Evolutionary conservation across 2,797 vertebrate species (phyloP).

Genomic region (Eptatretus atami): DNA sequence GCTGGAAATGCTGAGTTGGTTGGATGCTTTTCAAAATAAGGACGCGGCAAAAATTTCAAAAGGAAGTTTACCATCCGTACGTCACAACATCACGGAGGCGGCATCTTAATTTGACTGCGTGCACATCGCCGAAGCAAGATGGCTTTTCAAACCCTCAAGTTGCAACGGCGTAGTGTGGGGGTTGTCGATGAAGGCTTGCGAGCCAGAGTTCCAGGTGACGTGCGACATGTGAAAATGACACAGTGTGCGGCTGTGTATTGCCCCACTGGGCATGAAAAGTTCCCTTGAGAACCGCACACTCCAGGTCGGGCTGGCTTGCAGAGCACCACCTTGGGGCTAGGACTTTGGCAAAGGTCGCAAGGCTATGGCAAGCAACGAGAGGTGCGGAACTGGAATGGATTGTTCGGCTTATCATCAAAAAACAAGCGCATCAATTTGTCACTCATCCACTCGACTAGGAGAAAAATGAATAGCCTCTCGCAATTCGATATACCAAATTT

Average conservation of each 20-base stretch:
- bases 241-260: too few species aligned
- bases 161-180: constrained; percentile 58
- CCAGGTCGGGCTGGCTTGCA: constrained; percentile 81
- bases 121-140: too few species aligned
- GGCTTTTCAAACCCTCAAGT: too few species aligned
- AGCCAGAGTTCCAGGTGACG: constrained; percentile 65
- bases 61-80: too few species aligned
- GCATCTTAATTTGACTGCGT: too few species aligned
- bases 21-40: too few species aligned
- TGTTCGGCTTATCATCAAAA: constrained; percentile 98
- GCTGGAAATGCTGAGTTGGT: too few species aligned
- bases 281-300: constrained; percentile 90
- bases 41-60: too few species aligned
- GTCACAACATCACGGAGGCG: too few species aligned
- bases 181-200: constrained; percentile 82
- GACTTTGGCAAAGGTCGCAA: constrained; percentile 68
- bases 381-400: constrained; percentile 88
- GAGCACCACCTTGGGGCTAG: constrained; percentile 89
- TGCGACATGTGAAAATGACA: constrained; percentile 72
- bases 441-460: constrained; percentile 98
- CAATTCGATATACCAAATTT: too few species aligned
- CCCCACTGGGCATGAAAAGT: constrained; percentile 84
- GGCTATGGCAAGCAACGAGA: constrained; percentile 66
- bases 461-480: too few species aligned
- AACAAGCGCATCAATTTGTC: constrained; percentile 95